These are phyloP conservation scores for Trachelus iudaicus DNA, from an alignment of 2,888 invertebrate species.

Conservation along the genomic window DNA sequence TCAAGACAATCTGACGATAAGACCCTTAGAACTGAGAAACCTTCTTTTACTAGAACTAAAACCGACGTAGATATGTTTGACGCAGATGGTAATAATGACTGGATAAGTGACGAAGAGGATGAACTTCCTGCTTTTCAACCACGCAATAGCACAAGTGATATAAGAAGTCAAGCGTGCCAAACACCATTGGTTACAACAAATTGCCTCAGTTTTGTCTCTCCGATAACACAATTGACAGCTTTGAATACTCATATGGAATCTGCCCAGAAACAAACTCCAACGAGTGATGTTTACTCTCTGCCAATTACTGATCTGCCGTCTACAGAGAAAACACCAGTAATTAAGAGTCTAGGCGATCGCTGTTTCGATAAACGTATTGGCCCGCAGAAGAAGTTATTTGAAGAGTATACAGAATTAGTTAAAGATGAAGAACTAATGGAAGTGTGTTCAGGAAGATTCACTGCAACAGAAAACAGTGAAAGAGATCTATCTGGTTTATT, in stretches of 20 bases:
- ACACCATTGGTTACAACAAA: conserved; percentile 39
- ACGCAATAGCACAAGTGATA: conserved; percentile 4
- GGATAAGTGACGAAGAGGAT: conserved; percentile 31
- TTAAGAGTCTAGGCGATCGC: not conserved
- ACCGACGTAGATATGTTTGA: conserved; percentile 43
- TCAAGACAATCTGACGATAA: not conserved
- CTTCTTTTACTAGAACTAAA: conserved; percentile 24
- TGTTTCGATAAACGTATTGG: conserved; percentile 33
- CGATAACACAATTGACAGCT: conserved; percentile 65
- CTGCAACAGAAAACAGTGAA: conserved; percentile 10
- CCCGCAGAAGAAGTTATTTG: conserved; percentile 64
- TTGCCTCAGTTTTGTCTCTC: conserved; percentile 64
- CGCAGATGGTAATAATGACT: conserved; percentile 29
- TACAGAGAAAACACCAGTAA: conserved; percentile 8
- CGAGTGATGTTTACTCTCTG: conserved; percentile 12
- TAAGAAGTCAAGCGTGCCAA: conserved; percentile 37
- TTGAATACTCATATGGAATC: conserved; percentile 41
- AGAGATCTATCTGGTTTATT: conserved; percentile 15
- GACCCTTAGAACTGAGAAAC: not conserved
- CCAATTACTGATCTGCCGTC: conserved; percentile 2
- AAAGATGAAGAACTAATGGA: conserved; percentile 69
- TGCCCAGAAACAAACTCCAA: conserved; percentile 24
- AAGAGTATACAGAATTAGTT: conserved; percentile 48
- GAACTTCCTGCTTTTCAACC: conserved; percentile 21
- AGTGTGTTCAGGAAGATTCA: conserved; percentile 68